Conservation (phyloP, 2,888 invertebrate species). For the Rhodophaea formosa region DNA sequence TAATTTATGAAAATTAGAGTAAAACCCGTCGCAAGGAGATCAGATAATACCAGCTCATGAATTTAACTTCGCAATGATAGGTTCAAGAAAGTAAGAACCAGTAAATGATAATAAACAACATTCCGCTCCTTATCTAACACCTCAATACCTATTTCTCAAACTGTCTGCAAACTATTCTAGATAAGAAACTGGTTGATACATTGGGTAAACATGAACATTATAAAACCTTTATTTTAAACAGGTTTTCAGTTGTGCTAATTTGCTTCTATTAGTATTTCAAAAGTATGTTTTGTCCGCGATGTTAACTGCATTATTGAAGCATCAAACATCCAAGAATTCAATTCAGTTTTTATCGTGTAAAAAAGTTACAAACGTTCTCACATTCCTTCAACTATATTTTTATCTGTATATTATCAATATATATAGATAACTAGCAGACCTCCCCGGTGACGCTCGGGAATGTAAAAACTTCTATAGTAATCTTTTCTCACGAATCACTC, state of each 20-base stretch:
- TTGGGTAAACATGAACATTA: conserved; percentile 15
- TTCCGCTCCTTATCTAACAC: conserved; percentile 15
- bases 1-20: conserved; percentile 5
- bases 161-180: conserved; percentile 16
- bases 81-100: conserved; percentile 4
- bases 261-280: too few relatives aligned
- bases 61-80: conserved; percentile 1
- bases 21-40: not conserved
- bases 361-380: too few relatives aligned
- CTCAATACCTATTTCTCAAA: conserved; percentile 18
- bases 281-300: too few relatives aligned
- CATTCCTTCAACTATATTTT: too few relatives aligned
- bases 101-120: conserved; percentile 10
- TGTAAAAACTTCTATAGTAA: too few relatives aligned
- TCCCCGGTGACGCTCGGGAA: too few relatives aligned
- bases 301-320: too few relatives aligned
- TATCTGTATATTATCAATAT: too few relatives aligned
- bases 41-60: not conserved
- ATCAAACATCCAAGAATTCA: too few relatives aligned
- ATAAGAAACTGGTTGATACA: conserved; percentile 17
- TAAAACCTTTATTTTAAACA: conserved; percentile 5
- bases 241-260: not conserved
- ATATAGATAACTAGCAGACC: too few relatives aligned
- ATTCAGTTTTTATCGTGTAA: too few relatives aligned
- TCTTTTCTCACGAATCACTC: too few relatives aligned